Base-by-base conservation (phyloP, 2,113 vertebrate genomes). In the Coptodon bakossiorum region DNA sequence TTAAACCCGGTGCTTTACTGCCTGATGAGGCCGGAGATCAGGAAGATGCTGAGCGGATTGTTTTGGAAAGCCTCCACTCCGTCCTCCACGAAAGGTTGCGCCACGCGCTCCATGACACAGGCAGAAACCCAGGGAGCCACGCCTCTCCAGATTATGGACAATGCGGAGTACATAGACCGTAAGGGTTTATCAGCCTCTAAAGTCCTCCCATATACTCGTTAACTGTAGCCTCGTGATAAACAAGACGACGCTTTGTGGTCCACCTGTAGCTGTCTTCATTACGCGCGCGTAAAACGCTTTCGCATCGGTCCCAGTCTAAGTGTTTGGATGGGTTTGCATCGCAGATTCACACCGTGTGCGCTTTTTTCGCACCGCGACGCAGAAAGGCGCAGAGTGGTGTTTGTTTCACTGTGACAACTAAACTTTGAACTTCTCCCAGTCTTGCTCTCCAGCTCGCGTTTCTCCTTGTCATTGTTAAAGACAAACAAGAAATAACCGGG, bases 1-100 rank as follows among this genome's bases (percentile, higher is more conserved):
- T 66, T 97, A 80, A 97, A 97, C 87, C 97, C 97, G 10, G 92
- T 97, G 11, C 91, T 97, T 2, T 97, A 97, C 80, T 97, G 96
- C 59, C 93, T 97, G 40, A 96, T 97, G 94, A 93, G 97, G 38
- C 94, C 95, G 3, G 97, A 97, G 92, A 97, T 97, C 89, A 92
- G 97, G 45, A 95, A 97, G 87, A 95, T 94, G 92, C 88, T 97
- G 10, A 93, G 92, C 53, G 83, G 91, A 13, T 82, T 96, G 63
- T 93, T 97, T 50, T 96, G 96, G 96, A 95, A 93, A 82, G 83
- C 87, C 9, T 92, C 95, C 78, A 85, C 93, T 5, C 93, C 96
- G 0, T 87, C 90, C 54, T 16, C 84, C 36, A 86, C 87, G 9
- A 92, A 94, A 34, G 80, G 50, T 17, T 94, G 94, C 84, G 61